These are phyloP conservation scores for Phrynosoma platyrhinos DNA, from an alignment of 2,113 vertebrate genomes.

Conservation along the genomic window DNA sequence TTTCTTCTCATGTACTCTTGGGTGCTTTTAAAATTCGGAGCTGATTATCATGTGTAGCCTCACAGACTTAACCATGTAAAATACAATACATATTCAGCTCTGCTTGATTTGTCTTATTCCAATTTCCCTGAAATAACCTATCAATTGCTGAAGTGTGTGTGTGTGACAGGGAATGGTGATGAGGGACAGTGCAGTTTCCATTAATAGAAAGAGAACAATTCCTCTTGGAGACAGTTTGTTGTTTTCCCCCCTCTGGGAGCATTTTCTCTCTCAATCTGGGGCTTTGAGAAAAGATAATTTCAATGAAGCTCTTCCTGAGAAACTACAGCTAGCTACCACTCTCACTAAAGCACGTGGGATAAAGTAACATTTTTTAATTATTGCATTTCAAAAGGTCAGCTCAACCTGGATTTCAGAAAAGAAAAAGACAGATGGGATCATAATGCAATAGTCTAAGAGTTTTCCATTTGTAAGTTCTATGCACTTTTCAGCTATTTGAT, in stretches of 20 bases:
- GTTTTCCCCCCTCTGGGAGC: background rate
- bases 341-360: background rate
- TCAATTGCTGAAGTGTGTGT: background rate
- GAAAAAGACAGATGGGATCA: background rate
- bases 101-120: background rate
- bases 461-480: background rate
- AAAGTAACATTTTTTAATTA: conserved; percentile 10
- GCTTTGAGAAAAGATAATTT: conserved; percentile 21
- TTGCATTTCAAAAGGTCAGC: background rate
- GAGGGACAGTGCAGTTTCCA: conserved; percentile 2
- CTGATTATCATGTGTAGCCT: background rate
- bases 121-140: background rate
- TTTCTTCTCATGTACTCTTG: background rate
- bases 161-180: background rate
- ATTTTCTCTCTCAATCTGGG: conserved; percentile 20
- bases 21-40: conserved; percentile 1
- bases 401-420: background rate
- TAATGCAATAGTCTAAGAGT: background rate
- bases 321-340: background rate
- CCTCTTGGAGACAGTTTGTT: conserved; percentile 9
- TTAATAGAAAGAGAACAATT: conserved; percentile 24
- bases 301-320: background rate
- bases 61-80: background rate
- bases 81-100: background rate
- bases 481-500: background rate